These are phyloP conservation scores for Mustelus asterias DNA, from an alignment of 2,113 vertebrate genomes.

Conservation along the genomic window DNA sequence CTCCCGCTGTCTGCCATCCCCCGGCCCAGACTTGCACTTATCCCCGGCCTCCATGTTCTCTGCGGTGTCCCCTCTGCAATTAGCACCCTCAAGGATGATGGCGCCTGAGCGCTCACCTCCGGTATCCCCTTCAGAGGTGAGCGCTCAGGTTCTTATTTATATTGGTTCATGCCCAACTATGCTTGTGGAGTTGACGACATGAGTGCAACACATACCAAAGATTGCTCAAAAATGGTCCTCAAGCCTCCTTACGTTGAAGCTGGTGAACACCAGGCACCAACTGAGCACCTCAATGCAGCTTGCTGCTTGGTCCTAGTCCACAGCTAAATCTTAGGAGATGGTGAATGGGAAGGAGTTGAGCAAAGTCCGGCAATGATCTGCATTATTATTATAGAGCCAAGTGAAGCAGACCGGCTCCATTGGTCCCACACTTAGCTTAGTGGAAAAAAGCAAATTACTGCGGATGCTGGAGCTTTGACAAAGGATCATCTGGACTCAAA, in stretches of 20 bases:
- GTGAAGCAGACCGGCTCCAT: neutral
- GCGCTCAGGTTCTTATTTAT: too few relatives aligned
- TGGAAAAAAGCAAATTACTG: neutral
- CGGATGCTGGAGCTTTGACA: too few relatives aligned
- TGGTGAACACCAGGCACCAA: neutral
- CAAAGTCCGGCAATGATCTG: neutral
- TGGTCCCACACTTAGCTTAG: neutral
- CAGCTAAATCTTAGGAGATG: neutral
- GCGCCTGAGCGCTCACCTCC: too few relatives aligned
- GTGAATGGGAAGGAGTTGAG: neutral
- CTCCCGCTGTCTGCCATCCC: too few relatives aligned
- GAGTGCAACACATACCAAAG: neutral
- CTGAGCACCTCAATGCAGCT: neutral
- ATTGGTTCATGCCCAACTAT: neutral
- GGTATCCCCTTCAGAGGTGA: too few relatives aligned
- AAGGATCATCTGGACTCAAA: too few relatives aligned
- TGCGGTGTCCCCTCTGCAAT: too few relatives aligned
- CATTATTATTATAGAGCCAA: neutral
- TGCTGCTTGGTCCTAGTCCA: neutral
- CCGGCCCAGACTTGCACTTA: too few relatives aligned
- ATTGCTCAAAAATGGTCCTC: neutral
- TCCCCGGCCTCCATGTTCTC: too few relatives aligned
- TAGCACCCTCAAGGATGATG: too few relatives aligned
- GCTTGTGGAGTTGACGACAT: neutral
- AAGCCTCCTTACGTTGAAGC: neutral